Percentiles rank a stretch among this genome's conserved stretches.
Evolutionary conservation across 2,888 invertebrate species (phyloP).

Genomic region (Proisotoma minuta): DNA sequence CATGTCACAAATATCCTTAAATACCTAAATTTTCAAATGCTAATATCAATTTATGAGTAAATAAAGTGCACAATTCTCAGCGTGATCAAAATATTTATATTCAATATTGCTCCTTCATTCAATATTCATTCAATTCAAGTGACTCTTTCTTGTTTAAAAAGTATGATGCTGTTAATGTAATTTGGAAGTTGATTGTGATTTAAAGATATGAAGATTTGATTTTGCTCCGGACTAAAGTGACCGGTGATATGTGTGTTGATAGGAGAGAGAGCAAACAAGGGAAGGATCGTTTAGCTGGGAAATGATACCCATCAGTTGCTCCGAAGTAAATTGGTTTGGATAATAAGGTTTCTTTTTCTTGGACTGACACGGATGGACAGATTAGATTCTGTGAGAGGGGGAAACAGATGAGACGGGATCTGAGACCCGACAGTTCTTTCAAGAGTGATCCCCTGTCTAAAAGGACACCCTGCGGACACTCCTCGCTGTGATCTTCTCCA

Average conservation of each 20-base stretch:
- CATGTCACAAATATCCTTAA: no score
- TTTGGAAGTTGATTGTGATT: constrained; percentile 5
- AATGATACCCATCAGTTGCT: constrained; percentile 15
- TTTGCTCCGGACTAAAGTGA: neutral
- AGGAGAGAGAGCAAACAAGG: neutral
- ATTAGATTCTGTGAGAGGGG: constrained; percentile 10
- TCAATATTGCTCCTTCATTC: neutral
- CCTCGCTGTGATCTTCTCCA: constrained; percentile 40
- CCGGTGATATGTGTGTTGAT: neutral
- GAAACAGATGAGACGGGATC: constrained; percentile 19
- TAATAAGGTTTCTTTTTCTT: constrained; percentile 7
- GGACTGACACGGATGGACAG: constrained; percentile 23
- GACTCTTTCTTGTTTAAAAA: neutral
- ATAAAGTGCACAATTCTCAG: no score
- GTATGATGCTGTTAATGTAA: neutral
- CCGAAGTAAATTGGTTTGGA: constrained; percentile 17
- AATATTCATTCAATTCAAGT: neutral
- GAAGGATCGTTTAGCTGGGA: constrained; percentile 8
- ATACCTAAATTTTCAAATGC: no score
- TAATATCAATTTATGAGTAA: no score
- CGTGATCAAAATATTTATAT: constrained; percentile 1
- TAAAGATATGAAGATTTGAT: constrained; percentile 13
- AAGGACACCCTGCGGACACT: constrained; percentile 40
- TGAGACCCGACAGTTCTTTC: constrained; percentile 10
- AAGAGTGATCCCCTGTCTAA: constrained; percentile 9